Evolutionary conservation across 1,140 invertebrate genomes (phyloP), one percentile per base, ranked within the genome.

Genomic region (Drosophila navojoa): DNA sequence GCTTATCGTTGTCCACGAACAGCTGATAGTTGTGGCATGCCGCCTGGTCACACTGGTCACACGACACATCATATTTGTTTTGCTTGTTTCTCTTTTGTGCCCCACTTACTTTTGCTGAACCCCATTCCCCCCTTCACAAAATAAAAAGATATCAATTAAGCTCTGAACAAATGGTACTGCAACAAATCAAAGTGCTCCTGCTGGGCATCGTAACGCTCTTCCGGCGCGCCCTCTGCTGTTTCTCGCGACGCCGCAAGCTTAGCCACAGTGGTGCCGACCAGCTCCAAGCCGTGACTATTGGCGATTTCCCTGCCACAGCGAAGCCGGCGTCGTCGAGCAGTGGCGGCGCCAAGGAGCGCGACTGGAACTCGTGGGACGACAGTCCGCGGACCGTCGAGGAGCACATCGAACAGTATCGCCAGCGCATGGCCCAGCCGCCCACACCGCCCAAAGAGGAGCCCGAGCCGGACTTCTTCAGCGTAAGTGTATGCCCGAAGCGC

Each of bases 351-450:
- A 68, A 29, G 11, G 91, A 92, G 9, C 79, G 90, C 0, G 91
- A 92, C 71, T 92, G 91, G 91, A 92, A 92, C 59, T 90, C 84
- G 3, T 92, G 91, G 91, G 91, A 92, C 50, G 91, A 92, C 55
- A 86, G 84, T 61, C 91, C 91, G 1, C 76, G 87, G 0, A 92
- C 91, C 5, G 90, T 92, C 5, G 84, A 90, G 62, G 91, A 92
- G 58, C 91, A 92, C 58, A 92, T 92, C n/a, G 91, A 92, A 49
- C 90, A 91, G 55, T 92, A 92, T 62, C 76, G 91, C 42, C 84
- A 91, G 54, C 80, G 81, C 10, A 80, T 92, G 71, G 86, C 90
- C 0, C 81, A 91, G 49, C 90, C 90, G 2, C 76, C 85, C 6
- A 92, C 90, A 27, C 89, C 91, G 40, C 77, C 82, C 27, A 79